Base-by-base conservation (phyloP, 1,140 invertebrate genomes). In the Pogonomyrmex barbatus region DNA sequence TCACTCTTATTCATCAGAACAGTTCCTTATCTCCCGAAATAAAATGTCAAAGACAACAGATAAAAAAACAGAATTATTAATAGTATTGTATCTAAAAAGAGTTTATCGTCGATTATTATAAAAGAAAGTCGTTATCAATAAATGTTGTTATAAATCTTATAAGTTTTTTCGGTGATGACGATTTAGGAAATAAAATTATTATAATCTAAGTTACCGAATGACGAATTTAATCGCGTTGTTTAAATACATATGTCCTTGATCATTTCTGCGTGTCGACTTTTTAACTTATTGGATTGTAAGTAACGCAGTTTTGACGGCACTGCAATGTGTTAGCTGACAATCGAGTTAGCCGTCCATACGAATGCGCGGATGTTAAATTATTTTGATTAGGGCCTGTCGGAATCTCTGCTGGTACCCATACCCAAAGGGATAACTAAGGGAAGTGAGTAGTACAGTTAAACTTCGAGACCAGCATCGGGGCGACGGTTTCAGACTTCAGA, bases 331-430 rank as follows among this genome's bases (percentile, higher is more conserved):
- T 24, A 24, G n/a, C 24, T 24, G 30, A 63, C 24, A 24, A 58
- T 56, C 4, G 24, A 56, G 39, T 70, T 56, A 70, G 12, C 14
- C 14, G 14, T 8, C n/a, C 10, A 45, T 45, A 68, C 39, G 62
- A 81, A 81, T 14, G 50, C 78, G 78, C 78, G 78, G 78, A 81
- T 70, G 2, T 81, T 70, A 70, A 87, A 89, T 82, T 52, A 67
- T 86, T 87, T 73, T 82, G 58, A 60, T 83, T 56, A 17, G 30
- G 2, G 42, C 63, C 17, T 8, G 76, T 87, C 14, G 39, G 84
- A 77, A 88, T 89, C 77, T 90, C 76, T 89, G 70, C 82, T 73
- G 81, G 76, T 63, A 52, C 77, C 82, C 76, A 68, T 47, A 75
- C 24, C 24, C 24, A 24, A 24, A 24, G 24, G 24, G 24, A 24